Conservation (phyloP, 2,888 invertebrate genomes). For the Drosophila neotestacea region DNA sequence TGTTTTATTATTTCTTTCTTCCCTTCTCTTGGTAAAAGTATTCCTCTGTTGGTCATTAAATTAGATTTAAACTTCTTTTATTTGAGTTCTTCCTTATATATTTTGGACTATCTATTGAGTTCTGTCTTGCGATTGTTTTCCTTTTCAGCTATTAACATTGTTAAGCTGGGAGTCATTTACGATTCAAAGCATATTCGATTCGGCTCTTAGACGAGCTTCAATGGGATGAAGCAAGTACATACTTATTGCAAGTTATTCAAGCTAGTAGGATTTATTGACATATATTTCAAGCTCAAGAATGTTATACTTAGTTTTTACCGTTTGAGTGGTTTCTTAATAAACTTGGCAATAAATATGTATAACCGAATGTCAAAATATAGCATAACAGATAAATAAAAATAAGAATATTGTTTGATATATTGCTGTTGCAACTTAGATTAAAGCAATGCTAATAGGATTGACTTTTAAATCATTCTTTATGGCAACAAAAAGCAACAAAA, state of each 20-base stretch:
- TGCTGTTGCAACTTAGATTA: background rate
- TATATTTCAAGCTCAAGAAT: background rate
- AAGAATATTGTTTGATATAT: too few relatives aligned
- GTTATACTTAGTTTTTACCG: background rate
- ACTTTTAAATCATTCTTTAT: too few relatives aligned
- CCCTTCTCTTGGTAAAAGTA: slow-evolving; percentile 34
- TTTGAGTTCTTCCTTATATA: slow-evolving; percentile 31
- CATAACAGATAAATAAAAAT: too few relatives aligned
- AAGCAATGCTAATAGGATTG: background rate
- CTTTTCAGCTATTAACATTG: background rate
- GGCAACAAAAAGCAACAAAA: too few relatives aligned
- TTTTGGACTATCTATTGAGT: background rate
- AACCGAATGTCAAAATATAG: too few relatives aligned
- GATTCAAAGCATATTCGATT: slow-evolving; percentile 18
- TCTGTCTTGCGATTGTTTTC: background rate
- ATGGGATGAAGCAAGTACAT: slow-evolving; percentile 11
- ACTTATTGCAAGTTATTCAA: slow-evolving; percentile 5
- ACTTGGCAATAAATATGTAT: too few relatives aligned
- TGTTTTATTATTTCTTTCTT: background rate
- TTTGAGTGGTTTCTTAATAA: background rate
- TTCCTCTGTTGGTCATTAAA: slow-evolving; percentile 69
- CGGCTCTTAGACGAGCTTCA: slow-evolving; percentile 7
- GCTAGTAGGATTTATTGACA: background rate
- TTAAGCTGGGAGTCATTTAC: slow-evolving; percentile 7
- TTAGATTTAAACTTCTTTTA: slow-evolving; percentile 54